Conservation (phyloP, 2,113 vertebrate genomes). For the Prochilodus magdalenae region DNA sequence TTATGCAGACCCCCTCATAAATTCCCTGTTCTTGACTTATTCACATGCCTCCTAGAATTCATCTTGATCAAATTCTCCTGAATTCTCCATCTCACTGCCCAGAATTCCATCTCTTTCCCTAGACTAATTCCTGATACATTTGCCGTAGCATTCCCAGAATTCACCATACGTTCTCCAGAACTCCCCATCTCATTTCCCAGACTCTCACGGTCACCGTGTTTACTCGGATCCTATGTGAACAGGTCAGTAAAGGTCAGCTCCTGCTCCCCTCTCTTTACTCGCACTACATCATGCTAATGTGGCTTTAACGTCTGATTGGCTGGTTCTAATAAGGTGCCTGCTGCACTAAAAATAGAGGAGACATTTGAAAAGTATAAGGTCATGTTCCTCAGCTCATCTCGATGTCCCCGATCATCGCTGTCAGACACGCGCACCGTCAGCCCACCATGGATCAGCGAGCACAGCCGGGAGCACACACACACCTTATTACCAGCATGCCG, state of each 20-base stretch:
- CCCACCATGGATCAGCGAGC: conserved; percentile 1
- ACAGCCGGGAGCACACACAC: background rate
- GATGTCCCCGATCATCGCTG: background rate
- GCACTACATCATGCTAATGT: conserved; percentile 1
- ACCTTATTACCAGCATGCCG: background rate
- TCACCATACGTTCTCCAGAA: no score
- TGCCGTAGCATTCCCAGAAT: background rate
- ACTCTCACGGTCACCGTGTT: background rate
- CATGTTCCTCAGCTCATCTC: background rate
- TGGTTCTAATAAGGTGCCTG: conserved; percentile 2
- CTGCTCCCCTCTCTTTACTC: background rate
- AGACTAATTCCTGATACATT: no score
- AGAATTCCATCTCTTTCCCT: no score
- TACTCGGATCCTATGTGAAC: background rate
- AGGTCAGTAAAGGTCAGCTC: background rate
- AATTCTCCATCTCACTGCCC: background rate
- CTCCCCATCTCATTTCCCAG: background rate
- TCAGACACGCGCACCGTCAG: no score
- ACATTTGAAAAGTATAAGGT: background rate
- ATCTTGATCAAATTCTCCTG: background rate
- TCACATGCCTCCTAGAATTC: background rate
- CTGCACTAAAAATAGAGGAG: background rate
- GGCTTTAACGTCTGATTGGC: background rate
- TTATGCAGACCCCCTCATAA: no score
- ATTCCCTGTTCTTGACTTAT: no score